These are phyloP conservation scores for Bombus consobrinus DNA, from an alignment of 1,140 invertebrate genomes.

Conservation along the genomic window DNA sequence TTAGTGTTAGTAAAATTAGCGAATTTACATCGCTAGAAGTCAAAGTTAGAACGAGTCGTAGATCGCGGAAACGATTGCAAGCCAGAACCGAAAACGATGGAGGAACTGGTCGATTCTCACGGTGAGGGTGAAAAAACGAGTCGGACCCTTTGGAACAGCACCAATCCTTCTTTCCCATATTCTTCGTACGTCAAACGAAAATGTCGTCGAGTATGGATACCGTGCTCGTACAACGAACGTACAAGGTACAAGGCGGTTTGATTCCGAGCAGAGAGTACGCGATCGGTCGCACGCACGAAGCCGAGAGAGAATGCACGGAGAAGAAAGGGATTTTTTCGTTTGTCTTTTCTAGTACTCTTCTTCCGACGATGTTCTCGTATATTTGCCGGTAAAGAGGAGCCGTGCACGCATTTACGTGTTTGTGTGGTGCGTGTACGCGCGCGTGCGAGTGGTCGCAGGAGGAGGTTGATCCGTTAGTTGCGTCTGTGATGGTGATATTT, in stretches of 20 bases:
- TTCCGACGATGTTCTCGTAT: slow-evolving; percentile 39
- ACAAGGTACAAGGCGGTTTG: neutral
- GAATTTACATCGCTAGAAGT: neutral
- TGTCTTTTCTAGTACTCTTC: slow-evolving; percentile 45
- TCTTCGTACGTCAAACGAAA: slow-evolving; percentile 22
- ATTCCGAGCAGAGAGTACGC: neutral
- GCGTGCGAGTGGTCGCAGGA: neutral
- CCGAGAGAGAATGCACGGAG: neutral
- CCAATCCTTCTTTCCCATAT: neutral
- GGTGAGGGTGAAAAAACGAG: neutral
- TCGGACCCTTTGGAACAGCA: neutral
- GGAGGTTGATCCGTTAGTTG: slow-evolving; percentile 51
- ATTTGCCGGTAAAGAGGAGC: slow-evolving; percentile 12
- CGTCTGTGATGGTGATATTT: slow-evolving; percentile 79
- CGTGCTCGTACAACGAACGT: neutral
- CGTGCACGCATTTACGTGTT: neutral
- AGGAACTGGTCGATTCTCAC: slow-evolving; percentile 40
- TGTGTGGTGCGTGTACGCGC: neutral
- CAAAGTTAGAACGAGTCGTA: neutral
- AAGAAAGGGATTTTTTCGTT: slow-evolving; percentile 43
- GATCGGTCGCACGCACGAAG: neutral
- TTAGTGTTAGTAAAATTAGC: neutral
- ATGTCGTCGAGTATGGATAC: neutral
- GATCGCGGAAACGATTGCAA: neutral
- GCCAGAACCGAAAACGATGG: slow-evolving; percentile 11